Conservation (phyloP, 1,140 invertebrate species). For the Geopemphigus sp. region DNA sequence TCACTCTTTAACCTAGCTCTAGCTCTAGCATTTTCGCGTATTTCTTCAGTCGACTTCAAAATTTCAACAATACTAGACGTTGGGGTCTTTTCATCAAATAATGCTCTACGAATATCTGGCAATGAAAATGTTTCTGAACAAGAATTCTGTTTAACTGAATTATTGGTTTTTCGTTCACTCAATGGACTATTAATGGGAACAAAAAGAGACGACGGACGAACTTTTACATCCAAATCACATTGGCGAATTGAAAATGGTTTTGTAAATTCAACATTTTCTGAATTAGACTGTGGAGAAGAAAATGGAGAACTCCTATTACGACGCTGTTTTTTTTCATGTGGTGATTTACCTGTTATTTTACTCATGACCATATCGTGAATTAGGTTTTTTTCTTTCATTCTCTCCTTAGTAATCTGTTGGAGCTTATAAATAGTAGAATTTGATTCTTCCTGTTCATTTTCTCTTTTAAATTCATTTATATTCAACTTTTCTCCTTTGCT, state of each 20-base stretch:
- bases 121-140: conserved; percentile 55
- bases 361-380: conserved; percentile 77
- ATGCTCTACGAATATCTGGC: conserved; percentile 54
- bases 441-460: conserved; percentile 49
- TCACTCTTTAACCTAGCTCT: conserved; percentile 70
- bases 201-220: conserved; percentile 25
- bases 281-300: conserved; percentile 50
- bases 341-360: conserved; percentile 67
- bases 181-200: conserved; percentile 31
- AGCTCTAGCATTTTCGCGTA: conserved; percentile 64
- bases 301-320: conserved; percentile 56
- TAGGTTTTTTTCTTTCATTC: conserved; percentile 68
- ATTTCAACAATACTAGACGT: conserved; percentile 39
- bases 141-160: background rate
- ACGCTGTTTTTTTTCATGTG: conserved; percentile 62
- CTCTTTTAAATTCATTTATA: conserved; percentile 4
- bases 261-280: conserved; percentile 13
- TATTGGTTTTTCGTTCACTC: background rate
- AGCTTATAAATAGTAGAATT: conserved; percentile 60
- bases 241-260: conserved; percentile 22
- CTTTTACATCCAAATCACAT: background rate
- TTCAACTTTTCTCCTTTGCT: conserved; percentile 26
- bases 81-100: conserved; percentile 51
- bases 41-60: conserved; percentile 58
- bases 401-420: conserved; percentile 66